A percentile compares a stretch with the other conserved stretches of the same genome.
phyloP scores from a whole-genome alignment of 2,797 vertebrate genomes.

The Acipenser ruthenus region DNA sequence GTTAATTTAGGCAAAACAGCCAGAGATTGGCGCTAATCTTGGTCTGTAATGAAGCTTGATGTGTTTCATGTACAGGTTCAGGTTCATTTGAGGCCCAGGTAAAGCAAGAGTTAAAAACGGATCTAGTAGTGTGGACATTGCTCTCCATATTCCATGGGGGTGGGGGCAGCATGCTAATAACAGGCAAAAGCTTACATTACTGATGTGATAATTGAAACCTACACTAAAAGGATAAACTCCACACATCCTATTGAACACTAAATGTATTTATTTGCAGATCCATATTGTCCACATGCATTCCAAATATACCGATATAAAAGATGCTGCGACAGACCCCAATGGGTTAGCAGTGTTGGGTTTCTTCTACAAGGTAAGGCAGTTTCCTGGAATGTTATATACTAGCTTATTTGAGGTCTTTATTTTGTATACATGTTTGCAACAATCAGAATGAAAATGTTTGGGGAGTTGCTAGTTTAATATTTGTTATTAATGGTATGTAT shows the following conservation, averaged over 20 bases:
- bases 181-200: too few species aligned
- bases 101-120: too few species aligned
- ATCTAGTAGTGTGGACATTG: slow-evolving; percentile 12
- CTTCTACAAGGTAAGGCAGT: slow-evolving; percentile 59
- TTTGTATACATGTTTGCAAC: not conserved
- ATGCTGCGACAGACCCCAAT: slow-evolving; percentile 56
- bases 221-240: too few species aligned
- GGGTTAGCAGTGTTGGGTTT: slow-evolving; percentile 72
- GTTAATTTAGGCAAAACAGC: not conserved
- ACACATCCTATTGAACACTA: not conserved
- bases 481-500: not conserved
- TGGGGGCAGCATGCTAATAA: not conserved
- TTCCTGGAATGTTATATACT: not conserved
- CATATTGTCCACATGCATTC: slow-evolving; percentile 73
- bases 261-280: slow-evolving; percentile 47
- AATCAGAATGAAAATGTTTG: not conserved
- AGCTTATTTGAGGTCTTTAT: not conserved
- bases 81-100: too few species aligned
- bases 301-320: slow-evolving; percentile 54
- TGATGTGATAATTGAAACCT: too few species aligned
- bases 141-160: slow-evolving; percentile 7
- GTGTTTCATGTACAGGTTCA: too few species aligned
- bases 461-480: not conserved
- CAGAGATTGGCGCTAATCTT: too few species aligned
- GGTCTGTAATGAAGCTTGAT: too few species aligned